Base-by-base conservation (phyloP, 2,888 invertebrate species). In the Clanis bilineata region DNA sequence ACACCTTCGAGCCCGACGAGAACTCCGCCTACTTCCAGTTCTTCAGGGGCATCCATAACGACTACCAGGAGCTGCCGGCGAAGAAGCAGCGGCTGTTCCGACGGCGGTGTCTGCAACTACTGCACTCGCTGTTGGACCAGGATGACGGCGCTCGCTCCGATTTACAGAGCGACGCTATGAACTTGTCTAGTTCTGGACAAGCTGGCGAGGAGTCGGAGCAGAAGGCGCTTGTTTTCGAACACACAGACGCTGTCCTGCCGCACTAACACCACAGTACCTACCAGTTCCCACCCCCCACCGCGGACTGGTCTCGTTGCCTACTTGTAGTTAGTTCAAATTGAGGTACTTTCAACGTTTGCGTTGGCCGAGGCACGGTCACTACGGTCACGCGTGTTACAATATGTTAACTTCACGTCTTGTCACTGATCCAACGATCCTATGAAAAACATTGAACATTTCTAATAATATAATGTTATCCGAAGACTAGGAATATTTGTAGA, bases 11-110 rank as follows among this genome's bases (percentile, higher is more conserved):
- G 10, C 69, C 84, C 1, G 90, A 90, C 58, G 91, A 90, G 64
- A 85, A 76, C 73, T 73, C 80, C 3, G 85, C 88, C 1, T 91
- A 81, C 73, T 90, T 90, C 68, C 88, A 90, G 63, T 91, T 91
- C 77, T 91, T 91, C 73, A 81, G 88, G 15, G 88, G 88, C 15
- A 82, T 91, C 32, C 72, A 89, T 69, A 72, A 72, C 62, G 91
- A 91, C 66, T 91, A 86, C 72, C 79, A 72, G 64, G 87, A 85
- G 66, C 73, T 91, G 56, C 65, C 82, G 0, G 62, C 78, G 2
- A 75, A 68, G 39, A 82, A 80, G 60, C 87, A 83, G 69, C 70
- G 90, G 21, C 61, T 74, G 43, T 91, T 90, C 66, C 84, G 86
- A 38, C 79, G 90, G 7, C 79, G 83, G 64, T 90, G 91, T 61